Conservation (phyloP, 2,113 vertebrate genomes). For the Phocoena sinus region DNA sequence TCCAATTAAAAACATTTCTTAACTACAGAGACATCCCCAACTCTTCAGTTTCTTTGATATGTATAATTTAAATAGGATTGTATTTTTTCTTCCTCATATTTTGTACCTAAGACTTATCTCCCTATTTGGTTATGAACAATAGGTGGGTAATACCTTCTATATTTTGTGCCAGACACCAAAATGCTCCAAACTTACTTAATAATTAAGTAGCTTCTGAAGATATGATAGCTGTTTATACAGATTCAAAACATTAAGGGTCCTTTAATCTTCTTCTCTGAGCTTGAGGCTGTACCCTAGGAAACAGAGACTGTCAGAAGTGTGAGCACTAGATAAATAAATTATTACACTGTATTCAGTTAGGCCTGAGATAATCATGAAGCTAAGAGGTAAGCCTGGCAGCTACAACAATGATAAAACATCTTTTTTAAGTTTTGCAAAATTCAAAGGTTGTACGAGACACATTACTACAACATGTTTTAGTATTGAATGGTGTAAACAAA, state of each 20-base stretch:
- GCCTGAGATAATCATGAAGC: background rate
- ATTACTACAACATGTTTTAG: background rate
- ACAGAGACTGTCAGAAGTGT: background rate
- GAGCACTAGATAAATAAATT: background rate
- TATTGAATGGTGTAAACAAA: background rate
- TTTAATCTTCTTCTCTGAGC: slow-evolving; percentile 15
- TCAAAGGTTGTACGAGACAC: background rate
- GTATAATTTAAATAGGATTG: background rate
- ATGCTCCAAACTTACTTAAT: background rate
- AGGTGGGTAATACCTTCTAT: background rate
- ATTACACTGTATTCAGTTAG: background rate
- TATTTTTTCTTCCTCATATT: background rate
- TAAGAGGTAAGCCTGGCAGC: background rate
- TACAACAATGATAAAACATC: background rate
- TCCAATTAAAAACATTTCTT: background rate
- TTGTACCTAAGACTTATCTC: background rate
- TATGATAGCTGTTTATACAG: background rate
- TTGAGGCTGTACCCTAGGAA: background rate
- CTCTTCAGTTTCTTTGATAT: background rate
- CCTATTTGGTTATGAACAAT: background rate
- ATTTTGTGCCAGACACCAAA: background rate
- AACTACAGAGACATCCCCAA: background rate
- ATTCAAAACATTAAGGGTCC: background rate
- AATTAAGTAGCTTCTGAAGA: background rate
- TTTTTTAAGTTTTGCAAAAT: background rate